These are phyloP conservation scores for Temnothorax ravouxi DNA, from an alignment of 2,888 invertebrate species.

Conservation along the genomic window DNA sequence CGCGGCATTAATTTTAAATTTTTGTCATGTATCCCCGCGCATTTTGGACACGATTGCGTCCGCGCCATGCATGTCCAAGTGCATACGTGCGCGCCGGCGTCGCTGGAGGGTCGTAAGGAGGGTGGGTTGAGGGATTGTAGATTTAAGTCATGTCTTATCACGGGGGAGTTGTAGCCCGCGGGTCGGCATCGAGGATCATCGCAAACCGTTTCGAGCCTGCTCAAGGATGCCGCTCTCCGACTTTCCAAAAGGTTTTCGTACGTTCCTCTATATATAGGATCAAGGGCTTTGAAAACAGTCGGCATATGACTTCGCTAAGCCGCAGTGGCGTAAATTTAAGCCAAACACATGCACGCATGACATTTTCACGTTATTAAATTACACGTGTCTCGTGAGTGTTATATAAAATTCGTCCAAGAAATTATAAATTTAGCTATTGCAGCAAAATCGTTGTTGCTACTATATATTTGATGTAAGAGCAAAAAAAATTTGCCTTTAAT, in stretches of 20 bases:
- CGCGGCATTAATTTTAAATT: slow-evolving; percentile 33
- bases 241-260: slow-evolving; percentile 56
- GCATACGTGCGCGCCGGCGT: slow-evolving; percentile 58
- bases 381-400: not conserved
- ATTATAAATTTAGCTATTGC: not conserved
- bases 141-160: slow-evolving; percentile 84
- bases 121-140: slow-evolving; percentile 76
- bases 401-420: not conserved
- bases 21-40: slow-evolving; percentile 7
- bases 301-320: slow-evolving; percentile 61
- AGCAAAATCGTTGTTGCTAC: not conserved
- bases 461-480: not conserved
- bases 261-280: slow-evolving; percentile 61
- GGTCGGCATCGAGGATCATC: slow-evolving; percentile 66
- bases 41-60: slow-evolving; percentile 31
- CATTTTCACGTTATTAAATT: not conserved
- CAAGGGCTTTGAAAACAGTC: slow-evolving; percentile 64
- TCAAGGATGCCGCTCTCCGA: slow-evolving; percentile 45
- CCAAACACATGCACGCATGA: not conserved
- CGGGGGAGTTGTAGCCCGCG: slow-evolving; percentile 79
- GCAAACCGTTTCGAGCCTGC: slow-evolving; percentile 63
- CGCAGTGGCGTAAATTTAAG: slow-evolving; percentile 58
- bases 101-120: slow-evolving; percentile 68
- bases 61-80: slow-evolving; percentile 46
- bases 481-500: not conserved